phyloP scores from a whole-genome alignment of 2,797 vertebrate genomes.

The Pangasius sanitwongsei region DNA sequence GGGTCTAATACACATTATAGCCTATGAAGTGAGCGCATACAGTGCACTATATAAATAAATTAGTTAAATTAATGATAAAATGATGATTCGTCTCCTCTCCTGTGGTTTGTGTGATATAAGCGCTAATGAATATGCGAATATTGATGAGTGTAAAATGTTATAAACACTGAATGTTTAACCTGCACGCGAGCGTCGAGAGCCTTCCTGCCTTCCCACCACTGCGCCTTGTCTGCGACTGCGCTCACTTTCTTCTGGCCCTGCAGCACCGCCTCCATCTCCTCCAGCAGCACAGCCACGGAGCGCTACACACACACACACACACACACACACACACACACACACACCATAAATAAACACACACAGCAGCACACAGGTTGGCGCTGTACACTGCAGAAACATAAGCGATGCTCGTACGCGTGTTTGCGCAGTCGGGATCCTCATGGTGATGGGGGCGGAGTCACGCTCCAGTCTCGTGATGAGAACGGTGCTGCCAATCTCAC shows the following conservation, averaged over 20 bases:
- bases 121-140: neutral
- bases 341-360: neutral
- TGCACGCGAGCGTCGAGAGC: conserved; percentile 83
- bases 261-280: conserved; percentile 84
- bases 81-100: neutral
- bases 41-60: neutral
- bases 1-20: no score
- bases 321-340: conserved; percentile 7
- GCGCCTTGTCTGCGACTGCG: conserved; percentile 79
- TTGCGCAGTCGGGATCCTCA: conserved; percentile 78
- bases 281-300: conserved; percentile 73
- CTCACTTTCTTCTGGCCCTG: conserved; percentile 84
- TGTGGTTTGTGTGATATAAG: neutral
- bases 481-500: conserved; percentile 75
- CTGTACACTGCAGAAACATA: conserved; percentile 38
- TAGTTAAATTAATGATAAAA: neutral
- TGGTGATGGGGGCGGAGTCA: conserved; percentile 73
- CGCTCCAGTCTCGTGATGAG: conserved; percentile 83
- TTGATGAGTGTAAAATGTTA: neutral
- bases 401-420: conserved; percentile 74
- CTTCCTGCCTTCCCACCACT: conserved; percentile 88
- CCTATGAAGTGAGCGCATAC: no score
- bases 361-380: neutral
- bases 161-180: conserved; percentile 65
- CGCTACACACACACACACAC: conserved; percentile 67